Evolutionary conservation across 2,797 vertebrate genomes (phyloP), one percentile per base, ranked within the genome.

Genomic region (Crypturellus tataupa): DNA sequence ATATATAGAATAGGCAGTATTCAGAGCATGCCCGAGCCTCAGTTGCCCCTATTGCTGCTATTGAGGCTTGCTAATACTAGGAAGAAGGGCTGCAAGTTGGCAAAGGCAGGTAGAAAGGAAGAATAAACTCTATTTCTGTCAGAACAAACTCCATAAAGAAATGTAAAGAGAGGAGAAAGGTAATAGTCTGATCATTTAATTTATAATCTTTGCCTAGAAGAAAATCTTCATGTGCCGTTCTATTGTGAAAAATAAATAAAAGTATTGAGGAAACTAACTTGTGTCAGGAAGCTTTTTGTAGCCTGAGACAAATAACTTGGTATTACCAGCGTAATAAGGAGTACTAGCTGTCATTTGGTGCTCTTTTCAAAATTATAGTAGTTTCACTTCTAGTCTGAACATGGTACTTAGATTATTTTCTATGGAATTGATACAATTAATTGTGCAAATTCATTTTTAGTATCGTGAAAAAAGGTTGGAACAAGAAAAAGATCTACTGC

Each of bases 381-480:
- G 33, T 92, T 20, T 49, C 59, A 2, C 1, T 79, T 4, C 10
- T 83, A 0, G 8, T 90, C 64, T 69, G 11, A 25, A 59, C 2
- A 1, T 37, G 56, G 7, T 27, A 17, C 12, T 80, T 85, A 7
- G 25, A 18, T 42, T 47, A 7, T 78, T 72, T 90, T 64, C 40
- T 87, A 5, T 85, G 79, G 40, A 71, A 51, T 10, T 15, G 29
- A 6, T 73, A 6, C 13, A 58, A 2, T 87, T 39, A 62, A 18
- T 31, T 62, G 4, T 51, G 21, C 23, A 12, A 78, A 77, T 93
- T 81, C 85, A 59, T 89, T 68, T 95, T 47, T 89, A 99, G 99
- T 99, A 99, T 96, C 99, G 98, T 77, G 99, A 99, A 96, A 99
- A 98, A 91, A 99, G 99, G 13, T 98, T 99, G 98, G 99, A 99